These are phyloP conservation scores for Chaenocephalus aceratus DNA, from an alignment of 2,113 vertebrate species.

Conservation along the genomic window DNA sequence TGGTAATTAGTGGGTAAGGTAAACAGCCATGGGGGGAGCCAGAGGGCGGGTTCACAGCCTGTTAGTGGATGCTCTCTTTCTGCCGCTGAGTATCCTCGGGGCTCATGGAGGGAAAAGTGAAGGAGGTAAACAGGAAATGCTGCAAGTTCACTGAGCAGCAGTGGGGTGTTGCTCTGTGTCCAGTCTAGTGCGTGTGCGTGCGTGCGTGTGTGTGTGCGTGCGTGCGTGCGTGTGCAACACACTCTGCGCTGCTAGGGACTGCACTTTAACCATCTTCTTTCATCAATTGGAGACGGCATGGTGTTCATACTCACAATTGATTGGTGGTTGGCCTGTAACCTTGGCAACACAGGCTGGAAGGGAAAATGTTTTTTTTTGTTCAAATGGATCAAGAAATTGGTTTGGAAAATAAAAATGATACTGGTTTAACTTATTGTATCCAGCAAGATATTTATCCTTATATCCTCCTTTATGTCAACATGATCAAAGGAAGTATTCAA, in stretches of 20 bases:
- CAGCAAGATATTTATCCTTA: conserved; percentile 29
- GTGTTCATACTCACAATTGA: conserved; percentile 57
- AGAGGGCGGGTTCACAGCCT: conserved; percentile 60
- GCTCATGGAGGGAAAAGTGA: conserved; percentile 29
- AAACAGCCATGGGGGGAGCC: conserved; percentile 65
- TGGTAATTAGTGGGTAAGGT: conserved; percentile 67
- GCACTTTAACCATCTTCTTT: conserved; percentile 45
- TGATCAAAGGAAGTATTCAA: conserved; percentile 44
- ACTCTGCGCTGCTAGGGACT: conserved; percentile 24
- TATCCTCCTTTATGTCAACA: not conserved
- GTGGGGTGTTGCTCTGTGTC: conserved; percentile 21
- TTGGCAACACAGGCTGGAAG: conserved; percentile 66
- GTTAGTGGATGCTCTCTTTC: conserved; percentile 43
- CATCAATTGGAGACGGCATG: conserved; percentile 37
- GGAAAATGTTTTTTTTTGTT: conserved; percentile 5
- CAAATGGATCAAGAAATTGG: conserved; percentile 18
- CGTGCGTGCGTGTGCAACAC: no score
- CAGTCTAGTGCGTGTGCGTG: not conserved
- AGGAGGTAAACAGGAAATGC: conserved; percentile 37
- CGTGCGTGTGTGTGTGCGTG: not conserved
- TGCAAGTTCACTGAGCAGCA: conserved; percentile 37
- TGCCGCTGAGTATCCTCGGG: conserved; percentile 36
- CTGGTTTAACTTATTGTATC: not conserved
- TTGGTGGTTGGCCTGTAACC: conserved; percentile 73
- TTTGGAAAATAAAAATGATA: no score